Base-by-base conservation (phyloP, 2,797 vertebrate species). In the Danio tinwini region DNA sequence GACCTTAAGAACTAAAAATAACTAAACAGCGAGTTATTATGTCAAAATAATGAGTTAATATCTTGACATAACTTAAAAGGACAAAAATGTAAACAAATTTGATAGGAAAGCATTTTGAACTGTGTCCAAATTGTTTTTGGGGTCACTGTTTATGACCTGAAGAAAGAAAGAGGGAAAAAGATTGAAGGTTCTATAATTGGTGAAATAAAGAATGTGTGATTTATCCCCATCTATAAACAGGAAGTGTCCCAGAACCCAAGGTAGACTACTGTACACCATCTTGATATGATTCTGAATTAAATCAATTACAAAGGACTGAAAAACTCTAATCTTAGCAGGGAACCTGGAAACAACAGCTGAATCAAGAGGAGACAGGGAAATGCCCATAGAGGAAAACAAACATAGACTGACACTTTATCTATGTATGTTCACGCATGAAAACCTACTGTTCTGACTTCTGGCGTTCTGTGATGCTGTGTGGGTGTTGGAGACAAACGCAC, bases 381-480 rank as follows among this genome's bases (percentile, higher is more conserved):
- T 59, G 44, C 61, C 49, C 55, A 73, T 13, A 42, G 64, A 80
- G 42, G 39, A 69, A 62, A 4, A 76, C 21, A 71, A 45, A 78
- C 63, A 59, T 29, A 42, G 5, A 68, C 29, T 29, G 52, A 59
- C 47, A 44, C 29, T 39, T 29, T 29, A 29, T 29, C 29, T 29
- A 29, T 29, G 29, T n/a, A n/a, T n/a, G n/a, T n/a, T 70, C 42
- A 67, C 14, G 53, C 53, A 84, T 37, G 47, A 81, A 83, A 89
- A 94, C 93, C 92, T 94, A 94, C 93, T 93, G 92, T 76, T 93
- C 92, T 84, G 89, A 61, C 85, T 89, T 94, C 92, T 78, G 78
- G 17, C 91, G 90, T 76, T 94, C 93, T 87, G 91, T 90, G 83
- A 90, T 7, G 93, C 93, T 94, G 93, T 92, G 87, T 82, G 87